Base-by-base conservation (phyloP, 2,113 vertebrate species). In the Callocephalon fimbriatum region DNA sequence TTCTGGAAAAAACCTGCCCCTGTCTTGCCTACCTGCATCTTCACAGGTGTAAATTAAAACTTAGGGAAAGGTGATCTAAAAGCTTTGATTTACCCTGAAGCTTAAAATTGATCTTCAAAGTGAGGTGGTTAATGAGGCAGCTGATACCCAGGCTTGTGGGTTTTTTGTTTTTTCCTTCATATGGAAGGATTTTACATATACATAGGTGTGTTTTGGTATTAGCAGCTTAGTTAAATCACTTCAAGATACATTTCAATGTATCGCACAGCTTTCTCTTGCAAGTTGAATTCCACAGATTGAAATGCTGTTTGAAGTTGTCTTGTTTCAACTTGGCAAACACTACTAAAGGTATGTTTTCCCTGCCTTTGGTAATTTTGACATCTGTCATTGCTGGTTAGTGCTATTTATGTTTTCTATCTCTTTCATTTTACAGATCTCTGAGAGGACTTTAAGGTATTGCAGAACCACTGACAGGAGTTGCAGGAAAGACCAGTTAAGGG, bases 81-180 rank as follows among this genome's bases (percentile, higher is more conserved):
- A 96, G 84, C 92, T 90, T 95, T 90, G 82, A 95, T 96, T 96
- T 92, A 86, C 45, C 53, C 58, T 48, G 71, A 61, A 84, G 86
- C 75, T 80, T 94, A 95, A 95, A 96, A 95, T 75, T 90, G 92
- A 48, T 96, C 87, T 95, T 97, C 89, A 97, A 97, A 97, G 91
- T 62, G n/a, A 77, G 38, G 29, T 77, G 48, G 75, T 74, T 96
- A 97, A 97, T 86, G 73, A 97, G 83, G 77, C 70, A 74, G 72
- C 61, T 93, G 94, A 90, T 93, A 77, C 0, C 63, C 45, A 50
- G 20, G 80, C 50, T 38, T 92, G 65, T 79, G 85, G 79, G 23
- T 11, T 77, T 91, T 68, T 81, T 90, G 67, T 44, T 90, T 90
- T 88, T 88, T 65, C 22, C 26, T 91, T 95, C 42, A 12, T 82